Conservation (phyloP, 2,888 invertebrate species). For the Cosmia trapezina region DNA sequence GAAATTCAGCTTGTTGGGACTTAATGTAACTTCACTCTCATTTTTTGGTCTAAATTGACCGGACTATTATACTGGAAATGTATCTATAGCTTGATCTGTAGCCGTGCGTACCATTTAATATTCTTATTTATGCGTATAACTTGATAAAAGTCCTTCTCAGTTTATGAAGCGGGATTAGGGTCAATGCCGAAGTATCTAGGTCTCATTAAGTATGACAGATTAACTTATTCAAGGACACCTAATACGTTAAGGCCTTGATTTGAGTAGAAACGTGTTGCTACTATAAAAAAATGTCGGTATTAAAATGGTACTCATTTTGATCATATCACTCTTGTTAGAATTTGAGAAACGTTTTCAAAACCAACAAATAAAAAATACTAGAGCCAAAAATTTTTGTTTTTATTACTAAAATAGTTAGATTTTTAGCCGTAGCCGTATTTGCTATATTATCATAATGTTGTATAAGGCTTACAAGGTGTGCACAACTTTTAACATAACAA, state of each 20-base stretch:
- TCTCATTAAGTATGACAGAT: not conserved
- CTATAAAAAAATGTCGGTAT: not conserved
- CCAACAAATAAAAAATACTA: not conserved
- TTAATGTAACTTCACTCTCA: no score
- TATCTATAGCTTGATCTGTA: no score
- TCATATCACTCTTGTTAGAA: not conserved
- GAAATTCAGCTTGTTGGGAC: no score
- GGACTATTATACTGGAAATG: no score
- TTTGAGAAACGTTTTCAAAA: not conserved
- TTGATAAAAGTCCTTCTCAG: not conserved
- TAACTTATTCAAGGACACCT: not conserved
- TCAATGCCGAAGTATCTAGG: not conserved
- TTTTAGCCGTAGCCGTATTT: not conserved
- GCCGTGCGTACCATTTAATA: not conserved
- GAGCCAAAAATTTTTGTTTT: fast-evolving
- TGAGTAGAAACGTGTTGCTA: not conserved
- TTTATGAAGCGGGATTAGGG: not conserved
- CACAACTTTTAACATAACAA: not conserved
- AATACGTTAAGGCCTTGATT: not conserved
- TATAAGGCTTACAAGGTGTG: not conserved
- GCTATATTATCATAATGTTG: not conserved
- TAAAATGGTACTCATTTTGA: not conserved
- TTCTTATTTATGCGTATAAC: not conserved
- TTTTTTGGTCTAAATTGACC: no score
- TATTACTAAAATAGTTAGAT: not conserved